Evolutionary conservation across 2,113 vertebrate species (phyloP), one percentile per base, ranked within the genome.

Genomic region (Tupaia tana): DNA sequence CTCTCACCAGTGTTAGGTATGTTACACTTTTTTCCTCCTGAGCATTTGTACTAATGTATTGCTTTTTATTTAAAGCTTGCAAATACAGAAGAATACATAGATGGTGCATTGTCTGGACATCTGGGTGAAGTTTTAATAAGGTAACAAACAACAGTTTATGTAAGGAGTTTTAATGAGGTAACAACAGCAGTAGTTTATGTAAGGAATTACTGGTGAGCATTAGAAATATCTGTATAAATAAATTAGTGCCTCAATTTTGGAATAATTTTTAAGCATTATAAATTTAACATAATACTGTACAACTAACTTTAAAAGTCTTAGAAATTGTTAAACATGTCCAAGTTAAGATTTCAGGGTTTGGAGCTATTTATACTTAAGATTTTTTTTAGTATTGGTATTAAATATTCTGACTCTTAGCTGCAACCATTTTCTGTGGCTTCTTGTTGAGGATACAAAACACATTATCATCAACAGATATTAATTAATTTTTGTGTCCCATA

Each of bases 81-180:
- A 10, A 99, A 99, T 98, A 99, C 99, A 92, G 99, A 99, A 95
- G 99, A 99, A 98, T 99, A 99, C n/a, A 99, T 99, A 96, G 99
- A 99, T 18, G 99, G 99, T 18, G 99, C 99, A 0, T 97, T 99
- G 98, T 99, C 99, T 0, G 99, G 99, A 95, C 99, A 99, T 96
- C 99, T 99, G 19, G 99, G 99, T 56, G 99, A 99, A 98, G 99
- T 99, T 95, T 98, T 99, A 79, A 99, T 99, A 98, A 99, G 99
- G 99, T 99, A 98, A 98, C 25, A 87, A 59, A 73, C 15, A 90
- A 43, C 5, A 86, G 22, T 63, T 43, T 43, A 43, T 43, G 43
- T 43, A 43, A 43, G 43, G 43, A 43, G 43, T 43, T 43, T 43
- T 43, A 43, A 43, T 43, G 43, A 43, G 43, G 43, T 43, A 43